Evolutionary conservation across 2,797 vertebrate species (phyloP).

Genomic region (Hippopotamyrus pictus): DNA sequence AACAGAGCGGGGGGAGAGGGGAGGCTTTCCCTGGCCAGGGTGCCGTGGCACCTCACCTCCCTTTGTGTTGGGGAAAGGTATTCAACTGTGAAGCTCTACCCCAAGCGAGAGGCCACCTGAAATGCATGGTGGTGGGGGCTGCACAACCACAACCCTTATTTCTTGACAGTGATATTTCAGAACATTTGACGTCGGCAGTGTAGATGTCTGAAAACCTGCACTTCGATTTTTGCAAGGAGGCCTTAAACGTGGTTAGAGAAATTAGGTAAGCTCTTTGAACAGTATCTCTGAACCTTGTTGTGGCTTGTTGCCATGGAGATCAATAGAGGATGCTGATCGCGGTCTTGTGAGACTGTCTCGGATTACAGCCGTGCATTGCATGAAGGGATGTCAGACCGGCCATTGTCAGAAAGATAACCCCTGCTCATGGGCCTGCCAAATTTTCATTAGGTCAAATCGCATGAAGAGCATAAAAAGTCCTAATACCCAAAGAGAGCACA

Average conservation of each 20-base stretch:
- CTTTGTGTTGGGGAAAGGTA: neutral
- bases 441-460: neutral
- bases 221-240: neutral
- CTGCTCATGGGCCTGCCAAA: neutral
- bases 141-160: neutral
- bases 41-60: neutral
- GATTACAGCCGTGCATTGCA: neutral
- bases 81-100: neutral
- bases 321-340: neutral
- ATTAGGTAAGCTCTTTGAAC: constrained; percentile 1
- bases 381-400: neutral
- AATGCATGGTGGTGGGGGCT: neutral
- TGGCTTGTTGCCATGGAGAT: constrained; percentile 14
- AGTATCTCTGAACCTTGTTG: neutral
- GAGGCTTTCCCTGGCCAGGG: neutral
- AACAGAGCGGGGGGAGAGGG: neutral
- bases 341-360: neutral
- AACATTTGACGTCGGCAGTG: neutral
- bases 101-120: neutral
- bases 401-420: neutral
- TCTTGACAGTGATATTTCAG: neutral
- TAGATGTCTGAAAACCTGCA: neutral
- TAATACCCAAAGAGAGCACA: neutral
- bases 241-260: neutral
- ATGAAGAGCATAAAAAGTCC: neutral